These are phyloP conservation scores for Laspeyria flexula DNA, from an alignment of 2,888 invertebrate species.

Conservation along the genomic window DNA sequence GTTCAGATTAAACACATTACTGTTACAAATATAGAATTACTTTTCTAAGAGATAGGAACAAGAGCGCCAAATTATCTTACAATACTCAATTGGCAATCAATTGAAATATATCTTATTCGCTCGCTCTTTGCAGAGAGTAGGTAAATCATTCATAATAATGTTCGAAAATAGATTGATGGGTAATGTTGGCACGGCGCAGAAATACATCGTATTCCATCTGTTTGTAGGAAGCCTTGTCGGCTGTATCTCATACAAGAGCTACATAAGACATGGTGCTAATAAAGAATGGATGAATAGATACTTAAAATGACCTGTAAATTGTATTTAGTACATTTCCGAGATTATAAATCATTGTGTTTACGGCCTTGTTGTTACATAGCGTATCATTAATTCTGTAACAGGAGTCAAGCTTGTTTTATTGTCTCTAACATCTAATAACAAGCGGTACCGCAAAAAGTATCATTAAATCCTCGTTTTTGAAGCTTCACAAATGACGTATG, in stretches of 20 bases:
- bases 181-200: slow-evolving; percentile 29
- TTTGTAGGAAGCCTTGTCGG: slow-evolving; percentile 29
- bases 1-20: slow-evolving; percentile 6
- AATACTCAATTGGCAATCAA: slow-evolving; percentile 34
- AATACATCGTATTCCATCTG: slow-evolving; percentile 34
- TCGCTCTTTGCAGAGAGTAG: slow-evolving; percentile 20
- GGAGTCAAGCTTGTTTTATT: slow-evolving; percentile 25
- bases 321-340: slow-evolving; percentile 51
- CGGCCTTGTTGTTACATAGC: slow-evolving; percentile 49
- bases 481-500: slow-evolving; percentile 40
- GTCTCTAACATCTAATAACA: slow-evolving; percentile 23
- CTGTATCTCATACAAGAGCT: slow-evolving; percentile 14
- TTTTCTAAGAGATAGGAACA: slow-evolving; percentile 20
- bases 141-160: slow-evolving; percentile 25
- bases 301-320: slow-evolving; percentile 35
- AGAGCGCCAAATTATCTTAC: slow-evolving; percentile 29
- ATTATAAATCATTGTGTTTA: slow-evolving; percentile 65
- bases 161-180: slow-evolving; percentile 35
- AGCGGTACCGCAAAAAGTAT: slow-evolving; percentile 33
- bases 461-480: slow-evolving; percentile 45
- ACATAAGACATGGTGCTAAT: neutral
- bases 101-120: slow-evolving; percentile 27
- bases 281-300: slow-evolving; percentile 16
- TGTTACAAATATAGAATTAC: slow-evolving; percentile 15
- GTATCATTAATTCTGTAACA: slow-evolving; percentile 39